Conservation (phyloP, 2,797 vertebrate species). For the Amblyopsis hoosieri region DNA sequence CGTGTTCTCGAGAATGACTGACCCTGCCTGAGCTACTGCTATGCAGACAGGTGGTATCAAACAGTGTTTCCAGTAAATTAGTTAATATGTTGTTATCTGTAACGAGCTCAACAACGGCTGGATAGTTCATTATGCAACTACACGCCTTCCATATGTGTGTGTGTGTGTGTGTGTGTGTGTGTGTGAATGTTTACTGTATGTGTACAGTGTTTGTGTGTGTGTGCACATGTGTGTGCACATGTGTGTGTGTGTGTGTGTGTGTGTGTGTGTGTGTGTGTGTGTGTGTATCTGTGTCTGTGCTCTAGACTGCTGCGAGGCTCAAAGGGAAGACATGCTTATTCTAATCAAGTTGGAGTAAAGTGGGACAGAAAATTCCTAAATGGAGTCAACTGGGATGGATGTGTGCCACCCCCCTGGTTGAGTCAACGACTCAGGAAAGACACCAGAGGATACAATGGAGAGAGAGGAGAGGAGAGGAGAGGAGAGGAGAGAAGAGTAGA, state of each 20-base stretch:
- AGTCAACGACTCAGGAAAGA: conserved; percentile 13
- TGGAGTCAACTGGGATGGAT: conserved; percentile 25
- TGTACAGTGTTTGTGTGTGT: not conserved
- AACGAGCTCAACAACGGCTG: too few relatives aligned
- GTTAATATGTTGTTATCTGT: not conserved
- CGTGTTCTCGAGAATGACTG: too few relatives aligned
- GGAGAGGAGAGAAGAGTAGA: not conserved
- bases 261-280: too few relatives aligned
- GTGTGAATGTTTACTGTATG: not conserved
- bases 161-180: not conserved
- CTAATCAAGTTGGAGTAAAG: conserved; percentile 43
- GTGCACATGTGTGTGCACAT: not conserved
- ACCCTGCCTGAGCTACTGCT: too few relatives aligned
- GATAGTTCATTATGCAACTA: too few relatives aligned
- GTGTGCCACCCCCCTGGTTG: conserved; percentile 21
- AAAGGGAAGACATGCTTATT: conserved; percentile 19
- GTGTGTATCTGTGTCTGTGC: not conserved
- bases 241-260: not conserved
- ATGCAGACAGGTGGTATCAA: too few relatives aligned
- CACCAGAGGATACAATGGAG: not conserved
- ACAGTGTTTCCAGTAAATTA: not conserved
- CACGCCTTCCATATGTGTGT: not conserved
- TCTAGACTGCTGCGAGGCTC: conserved; percentile 8
- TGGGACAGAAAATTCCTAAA: conserved; percentile 28
- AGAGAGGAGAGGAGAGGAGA: not conserved